A percentile compares a stretch with the other conserved stretches of the same genome.
Conservation (phyloP, 2,797 vertebrate genomes). For the Girardinus metallicus region DNA sequence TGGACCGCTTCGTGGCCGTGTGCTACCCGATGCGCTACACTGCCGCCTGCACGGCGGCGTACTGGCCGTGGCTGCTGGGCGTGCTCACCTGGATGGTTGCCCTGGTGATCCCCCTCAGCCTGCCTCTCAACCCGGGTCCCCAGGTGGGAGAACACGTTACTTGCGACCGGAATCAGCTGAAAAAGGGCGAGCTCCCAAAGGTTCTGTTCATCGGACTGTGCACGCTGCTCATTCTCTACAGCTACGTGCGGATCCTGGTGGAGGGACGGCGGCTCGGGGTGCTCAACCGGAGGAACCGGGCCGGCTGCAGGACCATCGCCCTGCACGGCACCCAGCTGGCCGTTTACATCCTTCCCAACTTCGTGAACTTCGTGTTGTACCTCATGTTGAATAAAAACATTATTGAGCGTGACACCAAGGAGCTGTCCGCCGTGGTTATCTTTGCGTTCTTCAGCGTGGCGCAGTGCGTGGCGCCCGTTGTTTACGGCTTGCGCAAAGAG, state of each 20-base stretch:
- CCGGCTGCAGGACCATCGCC: slow-evolving; percentile 78
- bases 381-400: fast-evolving
- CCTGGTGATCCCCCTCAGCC: slow-evolving; percentile 69
- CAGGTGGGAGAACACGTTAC: fast-evolving
- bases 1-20: slow-evolving; percentile 81
- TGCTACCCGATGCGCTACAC: slow-evolving; percentile 80
- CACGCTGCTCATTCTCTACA: slow-evolving; percentile 77
- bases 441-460: slow-evolving; percentile 83
- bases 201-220: slow-evolving; percentile 74
- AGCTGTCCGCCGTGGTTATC: slow-evolving; percentile 68
- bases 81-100: slow-evolving; percentile 76
- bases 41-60: slow-evolving; percentile 28
- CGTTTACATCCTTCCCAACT: slow-evolving; percentile 81
- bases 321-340: slow-evolving; percentile 80
- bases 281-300: slow-evolving; percentile 75
- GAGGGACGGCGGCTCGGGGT: slow-evolving; percentile 78
- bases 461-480: slow-evolving; percentile 80
- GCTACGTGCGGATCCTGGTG: slow-evolving; percentile 75
- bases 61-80: slow-evolving; percentile 78
- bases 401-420: slow-evolving; percentile 50
- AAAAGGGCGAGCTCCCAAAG: slow-evolving; percentile 62
- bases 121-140: neutral
- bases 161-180: slow-evolving; percentile 63
- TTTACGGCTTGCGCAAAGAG: slow-evolving; percentile 84
- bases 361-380: slow-evolving; percentile 72